These are phyloP conservation scores for Acleris holmiana DNA, from an alignment of 2,888 invertebrate species.

Conservation along the genomic window DNA sequence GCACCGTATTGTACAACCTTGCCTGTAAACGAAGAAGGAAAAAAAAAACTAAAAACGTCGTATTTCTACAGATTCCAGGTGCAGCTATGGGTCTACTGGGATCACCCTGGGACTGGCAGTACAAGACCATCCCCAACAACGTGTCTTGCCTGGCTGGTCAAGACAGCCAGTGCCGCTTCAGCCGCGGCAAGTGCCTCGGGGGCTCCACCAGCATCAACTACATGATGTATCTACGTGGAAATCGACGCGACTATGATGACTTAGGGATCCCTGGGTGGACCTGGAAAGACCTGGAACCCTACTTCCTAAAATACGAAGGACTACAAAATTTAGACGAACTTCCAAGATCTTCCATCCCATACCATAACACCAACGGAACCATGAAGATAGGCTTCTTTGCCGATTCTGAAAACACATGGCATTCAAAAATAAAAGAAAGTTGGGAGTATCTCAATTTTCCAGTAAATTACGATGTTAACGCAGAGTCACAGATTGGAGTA, in stretches of 20 bases:
- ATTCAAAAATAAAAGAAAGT: constrained; percentile 50
- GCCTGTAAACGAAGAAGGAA: too few species aligned
- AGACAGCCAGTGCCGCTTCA: constrained; percentile 54
- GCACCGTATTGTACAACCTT: too few species aligned
- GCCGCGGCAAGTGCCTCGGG: constrained; percentile 65
- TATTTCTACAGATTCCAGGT: constrained; percentile 55
- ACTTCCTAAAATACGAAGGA: constrained; percentile 64
- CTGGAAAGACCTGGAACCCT: constrained; percentile 61
- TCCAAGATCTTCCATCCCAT: constrained; percentile 54
- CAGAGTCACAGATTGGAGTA: constrained; percentile 61
- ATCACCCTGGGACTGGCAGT: constrained; percentile 59
- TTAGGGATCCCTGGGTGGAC: constrained; percentile 59
- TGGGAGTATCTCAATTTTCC: constrained; percentile 52
- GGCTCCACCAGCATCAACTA: constrained; percentile 69
- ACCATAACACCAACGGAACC: constrained; percentile 62
- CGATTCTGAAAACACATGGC: constrained; percentile 59
- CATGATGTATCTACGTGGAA: constrained; percentile 68
- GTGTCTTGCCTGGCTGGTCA: constrained; percentile 59
- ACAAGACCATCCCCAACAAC: constrained; percentile 58
- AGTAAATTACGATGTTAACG: constrained; percentile 61
- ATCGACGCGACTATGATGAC: constrained; percentile 54
- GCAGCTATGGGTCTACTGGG: constrained; percentile 49
- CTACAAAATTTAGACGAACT: constrained; percentile 50
- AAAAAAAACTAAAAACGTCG: not conserved
- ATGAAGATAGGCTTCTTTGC: constrained; percentile 57